Percentiles rank a stretch among this genome's conserved stretches.
phyloP scores from a whole-genome alignment of 2,113 vertebrate genomes.

The Ahaetulla prasina region DNA sequence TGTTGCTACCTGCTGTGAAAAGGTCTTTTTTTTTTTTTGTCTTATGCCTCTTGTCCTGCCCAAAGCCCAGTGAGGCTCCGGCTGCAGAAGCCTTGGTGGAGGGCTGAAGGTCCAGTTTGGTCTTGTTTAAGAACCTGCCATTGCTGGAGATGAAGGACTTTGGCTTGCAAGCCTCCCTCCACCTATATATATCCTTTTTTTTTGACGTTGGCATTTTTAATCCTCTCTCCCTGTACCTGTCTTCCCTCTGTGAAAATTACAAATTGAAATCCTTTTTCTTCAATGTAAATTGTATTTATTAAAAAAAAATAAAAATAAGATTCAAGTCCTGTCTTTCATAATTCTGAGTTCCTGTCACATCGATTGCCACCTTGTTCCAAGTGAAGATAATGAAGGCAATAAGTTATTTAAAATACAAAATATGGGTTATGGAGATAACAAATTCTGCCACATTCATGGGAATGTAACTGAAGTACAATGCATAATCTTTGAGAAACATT shows the following conservation, averaged over 20 bases:
- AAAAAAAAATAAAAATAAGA: conserved; percentile 75
- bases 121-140: conserved; percentile 39
- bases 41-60: conserved; percentile 31
- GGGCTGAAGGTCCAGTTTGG: conserved; percentile 44
- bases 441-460: neutral
- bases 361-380: neutral
- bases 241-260: conserved; percentile 70
- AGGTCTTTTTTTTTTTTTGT: conserved; percentile 34
- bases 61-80: neutral
- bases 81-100: conserved; percentile 10
- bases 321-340: conserved; percentile 63
- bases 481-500: neutral
- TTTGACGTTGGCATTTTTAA: conserved; percentile 67
- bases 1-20: conserved; percentile 48
- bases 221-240: conserved; percentile 22
- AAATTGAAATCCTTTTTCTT: conserved; percentile 79
- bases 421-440: neutral
- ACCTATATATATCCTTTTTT: conserved; percentile 56
- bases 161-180: conserved; percentile 33
- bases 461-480: neutral
- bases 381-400: neutral
- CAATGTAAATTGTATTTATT: conserved; percentile 87
- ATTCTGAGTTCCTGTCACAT: conserved; percentile 31
- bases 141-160: conserved; percentile 54
- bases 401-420: neutral